A percentile compares a stretch with the other conserved stretches of the same genome.
Evolutionary conservation across 2,888 invertebrate species (phyloP).

Genomic region (Patella depressa): DNA sequence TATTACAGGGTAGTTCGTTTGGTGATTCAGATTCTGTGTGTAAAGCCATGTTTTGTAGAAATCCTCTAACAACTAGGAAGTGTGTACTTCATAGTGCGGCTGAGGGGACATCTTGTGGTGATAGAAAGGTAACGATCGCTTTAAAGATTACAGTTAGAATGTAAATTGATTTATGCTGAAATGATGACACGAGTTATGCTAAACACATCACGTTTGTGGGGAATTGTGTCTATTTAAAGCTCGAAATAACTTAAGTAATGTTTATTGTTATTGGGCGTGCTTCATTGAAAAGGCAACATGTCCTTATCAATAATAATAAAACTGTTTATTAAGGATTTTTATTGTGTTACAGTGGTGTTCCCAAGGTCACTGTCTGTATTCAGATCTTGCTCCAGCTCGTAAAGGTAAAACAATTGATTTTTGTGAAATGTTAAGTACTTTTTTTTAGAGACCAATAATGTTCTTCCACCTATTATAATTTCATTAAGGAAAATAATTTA

Average conservation of each 20-base stretch:
- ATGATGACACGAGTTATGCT: too few relatives aligned
- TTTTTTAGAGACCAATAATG: too few relatives aligned
- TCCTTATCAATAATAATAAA: not conserved
- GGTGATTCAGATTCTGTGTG: constrained; percentile 46
- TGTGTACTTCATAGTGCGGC: constrained; percentile 54
- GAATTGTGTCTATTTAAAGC: too few relatives aligned
- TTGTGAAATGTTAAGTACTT: not conserved
- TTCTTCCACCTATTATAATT: too few relatives aligned
- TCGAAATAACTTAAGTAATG: too few relatives aligned
- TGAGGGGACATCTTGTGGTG: constrained; percentile 55
- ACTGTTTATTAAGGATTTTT: not conserved
- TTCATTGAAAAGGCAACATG: not conserved
- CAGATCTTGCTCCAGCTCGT: constrained; percentile 38
- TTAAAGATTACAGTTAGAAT: too few relatives aligned
- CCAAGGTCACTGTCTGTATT: constrained; percentile 42
- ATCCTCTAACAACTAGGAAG: constrained; percentile 41
- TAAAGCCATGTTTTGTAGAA: constrained; percentile 52
- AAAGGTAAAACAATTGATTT: constrained; percentile 30
- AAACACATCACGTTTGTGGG: too few relatives aligned
- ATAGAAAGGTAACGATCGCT: constrained; percentile 44
- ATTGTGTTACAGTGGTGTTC: constrained; percentile 48
- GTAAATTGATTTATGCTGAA: too few relatives aligned
- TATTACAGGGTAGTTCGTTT: constrained; percentile 46
- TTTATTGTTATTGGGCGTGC: too few relatives aligned
- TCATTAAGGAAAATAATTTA: too few relatives aligned